A percentile compares a stretch with the other conserved stretches of the same genome.
These are phyloP conservation scores for Lobophora halterata DNA, from an alignment of 2,888 invertebrate genomes.

Conservation along the genomic window DNA sequence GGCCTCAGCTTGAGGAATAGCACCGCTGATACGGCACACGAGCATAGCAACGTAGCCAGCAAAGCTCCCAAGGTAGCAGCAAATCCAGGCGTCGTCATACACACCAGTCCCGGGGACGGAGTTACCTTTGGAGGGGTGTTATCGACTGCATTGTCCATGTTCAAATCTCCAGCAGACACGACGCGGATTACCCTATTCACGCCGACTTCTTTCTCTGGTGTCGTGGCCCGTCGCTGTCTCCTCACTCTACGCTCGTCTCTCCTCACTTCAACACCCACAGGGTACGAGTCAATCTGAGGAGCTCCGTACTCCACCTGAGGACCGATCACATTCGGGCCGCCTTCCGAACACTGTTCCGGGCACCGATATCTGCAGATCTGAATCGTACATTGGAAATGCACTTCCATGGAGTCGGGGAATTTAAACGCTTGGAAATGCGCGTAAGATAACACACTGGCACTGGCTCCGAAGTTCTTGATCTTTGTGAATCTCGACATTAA, in stretches of 20 bases:
- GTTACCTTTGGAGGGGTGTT: constrained; percentile 76
- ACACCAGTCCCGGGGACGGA: constrained; percentile 89
- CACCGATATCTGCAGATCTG: constrained; percentile 96
- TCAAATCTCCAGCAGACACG: constrained; percentile 93
- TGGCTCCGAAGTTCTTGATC: constrained; percentile 96
- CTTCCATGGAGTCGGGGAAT: constrained; percentile 98
- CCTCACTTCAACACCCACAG: constrained; percentile 83
- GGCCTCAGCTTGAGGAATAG: constrained; percentile 90
- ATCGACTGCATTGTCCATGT: constrained; percentile 90
- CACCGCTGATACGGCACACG: constrained; percentile 92
- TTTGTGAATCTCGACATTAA: constrained; percentile 96
- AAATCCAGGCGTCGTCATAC: constrained; percentile 97
- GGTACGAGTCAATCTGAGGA: constrained; percentile 79
- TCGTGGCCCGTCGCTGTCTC: constrained; percentile 82
- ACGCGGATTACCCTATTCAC: constrained; percentile 94
- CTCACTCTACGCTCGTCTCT: constrained; percentile 87
- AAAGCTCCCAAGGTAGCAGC: constrained; percentile 92
- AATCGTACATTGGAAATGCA: constrained; percentile 97
- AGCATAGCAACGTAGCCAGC: constrained; percentile 89
- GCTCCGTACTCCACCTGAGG: constrained; percentile 86
- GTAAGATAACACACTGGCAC: constrained; percentile 94
- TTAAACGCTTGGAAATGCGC: constrained; percentile 98
- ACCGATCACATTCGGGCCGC: constrained; percentile 69
- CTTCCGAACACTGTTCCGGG: constrained; percentile 93
- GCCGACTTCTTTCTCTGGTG: constrained; percentile 90